phyloP scores from a whole-genome alignment of 2,888 invertebrate species.

The Phalera bucephala region DNA sequence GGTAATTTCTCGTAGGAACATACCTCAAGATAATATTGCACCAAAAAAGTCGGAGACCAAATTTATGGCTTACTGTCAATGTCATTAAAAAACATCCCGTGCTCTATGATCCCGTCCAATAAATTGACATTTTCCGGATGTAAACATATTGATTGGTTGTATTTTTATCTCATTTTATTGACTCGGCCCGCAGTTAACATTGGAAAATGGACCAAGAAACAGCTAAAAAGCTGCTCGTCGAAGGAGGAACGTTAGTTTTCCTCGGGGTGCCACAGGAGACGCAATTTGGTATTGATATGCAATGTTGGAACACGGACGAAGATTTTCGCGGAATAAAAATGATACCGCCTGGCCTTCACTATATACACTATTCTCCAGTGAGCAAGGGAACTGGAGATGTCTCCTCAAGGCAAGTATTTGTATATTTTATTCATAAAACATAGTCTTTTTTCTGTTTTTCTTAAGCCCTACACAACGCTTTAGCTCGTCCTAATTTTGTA shows the following conservation, averaged over 20 bases:
- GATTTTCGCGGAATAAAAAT: conserved; percentile 98
- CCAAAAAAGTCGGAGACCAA: no score
- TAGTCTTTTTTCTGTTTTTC: no score
- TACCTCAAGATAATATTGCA: no score
- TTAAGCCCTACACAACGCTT: no score
- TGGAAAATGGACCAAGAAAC: conserved; percentile 88
- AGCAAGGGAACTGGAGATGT: conserved; percentile 84
- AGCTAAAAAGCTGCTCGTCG: conserved; percentile 88
- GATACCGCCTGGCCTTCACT: conserved; percentile 98
- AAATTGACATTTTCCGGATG: conserved; percentile 40
- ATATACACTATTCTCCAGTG: conserved; percentile 92
- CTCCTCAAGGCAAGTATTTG: conserved; percentile 83
- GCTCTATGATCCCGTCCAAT: no score
- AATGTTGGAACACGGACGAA: conserved; percentile 92
- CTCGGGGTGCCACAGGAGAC: conserved; percentile 94
- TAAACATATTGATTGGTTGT: conserved; percentile 55
- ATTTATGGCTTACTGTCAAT: no score
- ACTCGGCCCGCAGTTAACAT: conserved; percentile 20
- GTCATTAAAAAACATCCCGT: no score
- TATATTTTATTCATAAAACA: not conserved
- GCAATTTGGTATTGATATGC: conserved; percentile 97
- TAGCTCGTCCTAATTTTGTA: no score
- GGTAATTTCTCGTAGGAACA: no score
- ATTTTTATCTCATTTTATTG: conserved; percentile 47
- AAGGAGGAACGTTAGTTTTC: conserved; percentile 93